Evolutionary conservation across 1,140 invertebrate genomes (phyloP).

Genomic region (Hylyphantes graminicola): DNA sequence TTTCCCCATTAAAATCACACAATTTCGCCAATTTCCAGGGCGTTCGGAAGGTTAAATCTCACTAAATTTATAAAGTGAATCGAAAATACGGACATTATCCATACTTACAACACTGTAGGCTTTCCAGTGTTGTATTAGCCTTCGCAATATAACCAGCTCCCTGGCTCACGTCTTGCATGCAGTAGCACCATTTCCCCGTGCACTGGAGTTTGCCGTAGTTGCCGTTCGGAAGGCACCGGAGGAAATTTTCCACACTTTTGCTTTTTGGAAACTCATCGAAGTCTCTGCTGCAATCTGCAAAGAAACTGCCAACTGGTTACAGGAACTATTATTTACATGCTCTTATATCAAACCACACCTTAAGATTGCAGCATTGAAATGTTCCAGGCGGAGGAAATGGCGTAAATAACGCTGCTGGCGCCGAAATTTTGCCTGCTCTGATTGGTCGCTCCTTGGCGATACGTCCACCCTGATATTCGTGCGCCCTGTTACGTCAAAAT

Average conservation of each 20-base stretch:
- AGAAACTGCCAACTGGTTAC: not conserved
- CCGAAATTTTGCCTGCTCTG: too few relatives aligned
- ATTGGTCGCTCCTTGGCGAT: too few relatives aligned
- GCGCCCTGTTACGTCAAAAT: too few relatives aligned
- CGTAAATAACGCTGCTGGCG: too few relatives aligned
- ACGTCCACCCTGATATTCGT: too few relatives aligned
- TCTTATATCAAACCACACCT: too few relatives aligned
- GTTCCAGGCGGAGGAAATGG: too few relatives aligned
- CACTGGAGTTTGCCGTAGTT: slow-evolving; percentile 56
- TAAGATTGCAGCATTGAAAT: too few relatives aligned
- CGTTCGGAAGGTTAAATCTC: not conserved
- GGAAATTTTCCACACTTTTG: slow-evolving; percentile 6
- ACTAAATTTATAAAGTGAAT: not conserved
- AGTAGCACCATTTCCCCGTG: slow-evolving; percentile 49
- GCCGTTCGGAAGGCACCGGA: slow-evolving; percentile 57
- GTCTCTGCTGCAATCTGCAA: slow-evolving; percentile 47
- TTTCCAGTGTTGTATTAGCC: not conserved
- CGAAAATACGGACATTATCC: not conserved
- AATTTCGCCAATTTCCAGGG: too few relatives aligned
- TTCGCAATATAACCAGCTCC: not conserved
- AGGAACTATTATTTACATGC: not conserved
- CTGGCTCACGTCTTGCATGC: slow-evolving; percentile 11
- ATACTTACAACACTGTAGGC: slow-evolving; percentile 58
- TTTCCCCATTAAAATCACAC: too few relatives aligned
- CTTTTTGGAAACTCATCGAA: slow-evolving; percentile 27